phyloP scores from a whole-genome alignment of 2,113 vertebrate species.

The Pithys albifrons region DNA sequence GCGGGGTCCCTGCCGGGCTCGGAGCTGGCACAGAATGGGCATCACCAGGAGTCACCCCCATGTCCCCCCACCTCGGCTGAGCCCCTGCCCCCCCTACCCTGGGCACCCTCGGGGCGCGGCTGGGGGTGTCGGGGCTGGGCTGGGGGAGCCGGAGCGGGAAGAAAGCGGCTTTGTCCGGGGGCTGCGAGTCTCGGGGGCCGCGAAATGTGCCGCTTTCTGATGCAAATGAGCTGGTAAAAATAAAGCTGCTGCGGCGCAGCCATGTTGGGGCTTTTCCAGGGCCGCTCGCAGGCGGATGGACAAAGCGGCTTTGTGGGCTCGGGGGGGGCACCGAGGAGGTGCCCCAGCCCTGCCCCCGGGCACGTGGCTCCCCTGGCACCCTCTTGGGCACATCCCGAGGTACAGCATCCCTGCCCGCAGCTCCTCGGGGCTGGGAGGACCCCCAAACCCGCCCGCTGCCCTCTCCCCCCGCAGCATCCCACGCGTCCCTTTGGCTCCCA shows the following conservation, averaged over 20 bases:
- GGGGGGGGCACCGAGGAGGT: background rate
- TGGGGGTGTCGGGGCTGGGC: background rate
- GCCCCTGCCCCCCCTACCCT: background rate
- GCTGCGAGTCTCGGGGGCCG: background rate
- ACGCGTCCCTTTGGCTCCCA: background rate
- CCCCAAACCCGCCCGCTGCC: background rate
- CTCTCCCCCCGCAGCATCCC: background rate
- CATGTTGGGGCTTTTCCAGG: background rate
- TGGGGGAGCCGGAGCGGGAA: background rate
- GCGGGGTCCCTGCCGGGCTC: background rate
- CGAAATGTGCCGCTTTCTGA: background rate
- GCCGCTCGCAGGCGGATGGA: background rate
- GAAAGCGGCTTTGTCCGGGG: conserved; percentile 39
- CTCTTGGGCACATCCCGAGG: background rate
- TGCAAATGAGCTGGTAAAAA: conserved; percentile 28
- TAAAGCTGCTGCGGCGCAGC: background rate
- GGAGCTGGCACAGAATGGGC: background rate
- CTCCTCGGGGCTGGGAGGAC: background rate
- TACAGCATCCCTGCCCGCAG: background rate
- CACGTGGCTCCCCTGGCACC: background rate
- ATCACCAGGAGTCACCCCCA: background rate
- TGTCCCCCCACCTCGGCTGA: rapidly evolving
- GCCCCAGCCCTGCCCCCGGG: background rate
- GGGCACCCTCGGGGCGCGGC: background rate
- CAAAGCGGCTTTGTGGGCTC: conserved; percentile 66